These are phyloP conservation scores for Sebastes itinus DNA, from an alignment of 2,797 vertebrate genomes.

Conservation along the genomic window DNA sequence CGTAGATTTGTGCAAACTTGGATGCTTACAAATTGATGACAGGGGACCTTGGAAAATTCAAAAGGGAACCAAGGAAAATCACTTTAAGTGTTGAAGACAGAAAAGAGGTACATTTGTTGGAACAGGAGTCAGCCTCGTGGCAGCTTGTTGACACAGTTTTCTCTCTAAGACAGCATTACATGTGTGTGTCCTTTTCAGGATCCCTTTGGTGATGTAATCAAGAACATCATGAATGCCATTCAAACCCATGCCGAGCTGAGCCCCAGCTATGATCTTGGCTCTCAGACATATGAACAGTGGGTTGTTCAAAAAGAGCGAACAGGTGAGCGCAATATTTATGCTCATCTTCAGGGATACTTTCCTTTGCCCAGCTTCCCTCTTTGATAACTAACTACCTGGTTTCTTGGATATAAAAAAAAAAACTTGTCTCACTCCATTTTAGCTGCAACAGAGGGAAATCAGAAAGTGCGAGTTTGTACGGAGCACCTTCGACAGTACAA, in stretches of 20 bases:
- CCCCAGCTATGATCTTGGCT: constrained; percentile 87
- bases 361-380: not conserved
- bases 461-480: constrained; percentile 88
- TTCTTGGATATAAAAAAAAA: not conserved
- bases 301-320: constrained; percentile 87
- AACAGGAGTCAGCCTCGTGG: no score
- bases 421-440: constrained; percentile 15
- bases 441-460: constrained; percentile 91
- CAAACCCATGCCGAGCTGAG: constrained; percentile 84
- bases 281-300: constrained; percentile 96
- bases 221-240: constrained; percentile 90
- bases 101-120: constrained; percentile 77
- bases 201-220: constrained; percentile 91
- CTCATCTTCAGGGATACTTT: not conserved
- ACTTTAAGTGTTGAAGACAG: constrained; percentile 85
- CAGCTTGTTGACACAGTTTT: not conserved
- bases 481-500: constrained; percentile 93
- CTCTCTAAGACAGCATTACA: not conserved
- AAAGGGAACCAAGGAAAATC: constrained; percentile 86
- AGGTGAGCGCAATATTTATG: constrained; percentile 73
- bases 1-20: constrained; percentile 95
- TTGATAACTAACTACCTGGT: not conserved
- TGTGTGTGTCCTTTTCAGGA: constrained; percentile 82
- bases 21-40: constrained; percentile 93
- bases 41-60: constrained; percentile 75